These are phyloP conservation scores for Todiramphus saurophagus DNA, from an alignment of 2,113 vertebrate genomes.

Conservation along the genomic window DNA sequence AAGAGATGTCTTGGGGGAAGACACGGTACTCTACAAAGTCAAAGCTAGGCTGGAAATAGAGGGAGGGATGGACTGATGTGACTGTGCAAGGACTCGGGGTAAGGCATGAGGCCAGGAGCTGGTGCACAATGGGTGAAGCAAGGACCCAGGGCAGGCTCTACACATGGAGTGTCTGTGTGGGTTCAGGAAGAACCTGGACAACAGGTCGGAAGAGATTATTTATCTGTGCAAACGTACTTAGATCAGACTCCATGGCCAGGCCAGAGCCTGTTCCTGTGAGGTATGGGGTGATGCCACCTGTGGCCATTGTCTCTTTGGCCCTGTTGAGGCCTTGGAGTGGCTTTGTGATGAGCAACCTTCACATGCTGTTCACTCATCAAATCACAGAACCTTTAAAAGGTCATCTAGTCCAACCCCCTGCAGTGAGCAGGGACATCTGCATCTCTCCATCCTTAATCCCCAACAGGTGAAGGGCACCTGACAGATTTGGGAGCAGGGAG, in stretches of 20 bases:
- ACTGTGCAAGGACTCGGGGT: not conserved
- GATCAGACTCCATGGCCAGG: not conserved
- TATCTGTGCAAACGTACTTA: not conserved
- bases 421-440: not conserved
- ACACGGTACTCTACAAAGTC: accelerated
- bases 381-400: not conserved
- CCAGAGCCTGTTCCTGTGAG: not conserved
- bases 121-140: not conserved
- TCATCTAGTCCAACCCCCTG: not conserved
- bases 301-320: not conserved
- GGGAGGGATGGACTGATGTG: not conserved
- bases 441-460: not conserved
- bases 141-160: not conserved
- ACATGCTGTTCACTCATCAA: not conserved
- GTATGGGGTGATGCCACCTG: accelerated
- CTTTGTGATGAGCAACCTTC: not conserved
- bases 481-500: not conserved
- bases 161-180: accelerated
- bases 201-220: not conserved
- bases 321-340: not conserved
- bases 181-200: not conserved
- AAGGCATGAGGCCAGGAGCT: not conserved
- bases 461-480: not conserved
- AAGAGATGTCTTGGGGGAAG: not conserved
- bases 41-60: not conserved